phyloP scores from a whole-genome alignment of 2,888 invertebrate genomes.

The Oscheius sp. region DNA sequence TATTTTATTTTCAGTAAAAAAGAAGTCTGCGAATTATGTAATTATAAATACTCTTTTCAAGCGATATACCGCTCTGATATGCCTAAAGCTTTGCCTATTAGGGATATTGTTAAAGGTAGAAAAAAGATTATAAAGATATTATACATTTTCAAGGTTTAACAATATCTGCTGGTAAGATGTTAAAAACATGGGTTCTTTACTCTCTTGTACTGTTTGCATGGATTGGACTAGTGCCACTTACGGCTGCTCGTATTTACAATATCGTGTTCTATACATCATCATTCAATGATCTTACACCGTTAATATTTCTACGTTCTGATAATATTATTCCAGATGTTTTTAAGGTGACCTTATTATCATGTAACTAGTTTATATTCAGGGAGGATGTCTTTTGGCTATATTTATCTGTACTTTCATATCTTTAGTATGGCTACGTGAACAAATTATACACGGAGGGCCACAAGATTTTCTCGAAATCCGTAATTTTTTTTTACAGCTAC shows the following conservation, averaged over 20 bases:
- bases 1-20: constrained; percentile 77
- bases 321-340: constrained; percentile 75
- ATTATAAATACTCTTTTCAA: constrained; percentile 92
- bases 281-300: constrained; percentile 47
- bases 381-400: constrained; percentile 94
- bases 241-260: constrained; percentile 50
- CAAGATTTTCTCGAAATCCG: constrained; percentile 50
- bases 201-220: constrained; percentile 95
- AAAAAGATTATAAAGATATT: not conserved
- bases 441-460: constrained; percentile 72
- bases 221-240: constrained; percentile 80
- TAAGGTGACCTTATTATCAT: constrained; percentile 34
- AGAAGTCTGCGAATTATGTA: constrained; percentile 85
- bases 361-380: constrained; percentile 71
- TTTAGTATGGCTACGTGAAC: constrained; percentile 94
- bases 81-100: constrained; percentile 93
- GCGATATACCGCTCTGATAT: constrained; percentile 99
- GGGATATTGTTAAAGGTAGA: constrained; percentile 87
- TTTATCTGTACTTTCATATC: constrained; percentile 86
- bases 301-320: constrained; percentile 59
- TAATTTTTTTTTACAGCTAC: not conserved
- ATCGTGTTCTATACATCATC: constrained; percentile 58
- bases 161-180: constrained; percentile 81
- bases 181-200: constrained; percentile 96
- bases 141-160: constrained; percentile 41